A percentile compares a stretch with the other conserved stretches of the same genome.
Conservation (phyloP, 2,888 invertebrate species). For the Ochlodes sylvanus region DNA sequence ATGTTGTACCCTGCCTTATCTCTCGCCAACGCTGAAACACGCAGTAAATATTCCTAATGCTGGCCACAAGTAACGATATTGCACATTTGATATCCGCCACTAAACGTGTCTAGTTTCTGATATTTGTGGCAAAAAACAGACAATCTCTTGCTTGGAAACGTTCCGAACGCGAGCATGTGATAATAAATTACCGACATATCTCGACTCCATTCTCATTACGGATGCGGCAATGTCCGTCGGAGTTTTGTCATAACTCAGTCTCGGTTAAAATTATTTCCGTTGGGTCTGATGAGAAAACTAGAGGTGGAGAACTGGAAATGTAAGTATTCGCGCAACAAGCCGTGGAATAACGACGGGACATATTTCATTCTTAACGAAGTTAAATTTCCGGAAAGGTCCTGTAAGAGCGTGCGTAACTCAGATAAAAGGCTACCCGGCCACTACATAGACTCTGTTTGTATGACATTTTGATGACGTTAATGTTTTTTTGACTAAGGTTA, state of each 20-base stretch:
- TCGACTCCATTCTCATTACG: constrained; percentile 83
- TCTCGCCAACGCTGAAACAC: constrained; percentile 52
- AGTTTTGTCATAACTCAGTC: constrained; percentile 85
- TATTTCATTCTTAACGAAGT: constrained; percentile 85
- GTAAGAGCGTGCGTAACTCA: constrained; percentile 80
- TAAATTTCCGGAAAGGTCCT: constrained; percentile 82
- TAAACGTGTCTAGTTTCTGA: constrained; percentile 42
- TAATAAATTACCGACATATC: constrained; percentile 81
- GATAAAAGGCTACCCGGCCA: constrained; percentile 76
- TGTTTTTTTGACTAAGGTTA: constrained; percentile 16
- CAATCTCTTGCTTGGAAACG: constrained; percentile 59
- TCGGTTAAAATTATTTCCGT: constrained; percentile 84
- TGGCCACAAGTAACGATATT: constrained; percentile 39
- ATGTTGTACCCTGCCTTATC: constrained; percentile 68
- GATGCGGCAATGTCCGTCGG: constrained; percentile 83
- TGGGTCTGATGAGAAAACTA: constrained; percentile 84
- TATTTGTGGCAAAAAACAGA: constrained; percentile 61
- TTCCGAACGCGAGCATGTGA: constrained; percentile 68
- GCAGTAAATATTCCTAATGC: constrained; percentile 50
- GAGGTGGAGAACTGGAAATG: constrained; percentile 80
- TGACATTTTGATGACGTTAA: constrained; percentile 34
- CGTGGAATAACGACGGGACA: constrained; percentile 81
- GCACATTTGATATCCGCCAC: constrained; percentile 37
- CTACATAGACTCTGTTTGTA: constrained; percentile 64
- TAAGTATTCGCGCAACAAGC: constrained; percentile 83